Base-by-base conservation (phyloP, 2,888 invertebrate genomes). In the Sarcophaga subvicina region DNA sequence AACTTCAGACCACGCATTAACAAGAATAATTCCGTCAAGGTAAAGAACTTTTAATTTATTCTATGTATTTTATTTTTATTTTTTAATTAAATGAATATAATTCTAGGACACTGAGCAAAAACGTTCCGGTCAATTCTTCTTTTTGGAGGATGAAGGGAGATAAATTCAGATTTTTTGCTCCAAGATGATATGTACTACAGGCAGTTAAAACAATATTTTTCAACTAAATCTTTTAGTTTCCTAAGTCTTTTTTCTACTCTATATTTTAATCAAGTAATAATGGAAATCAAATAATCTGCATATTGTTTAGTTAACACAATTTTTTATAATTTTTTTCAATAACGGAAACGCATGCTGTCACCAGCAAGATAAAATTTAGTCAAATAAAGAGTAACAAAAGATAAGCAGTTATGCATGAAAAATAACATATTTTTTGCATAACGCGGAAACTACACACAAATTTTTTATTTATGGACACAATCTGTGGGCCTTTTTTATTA, bases 1-100 rank as follows among this genome's bases (percentile, higher is more conserved):
- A 99, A 99, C 94, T 99, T 98, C 94, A 95, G 99, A 91, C 99
- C 99, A 27, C 96, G 99, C 90, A 99, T 99, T 93, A 99, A 99
- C 94, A 99, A 99, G 94, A 95, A 96, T 91, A 95, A 97, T 90
- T 99, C 99, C 64, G 99, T 99, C 22, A 99, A 99, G 95, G 97
- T 97, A 92, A 86, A 90, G 69, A 54, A 54, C 59, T 67, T 76
- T 62, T 27, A 14, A 20, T 73, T 25, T 10, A 49, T 14, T 47
- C 12, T 12, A 60, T 2, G 22, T 45, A 12, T 69, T 60, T 2
- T n/a, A 27, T 75, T 81, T 76, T n/a, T n/a, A n/a, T n/a, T n/a
- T n/a, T n/a, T n/a, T n/a, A n/a, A n/a, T n/a, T n/a, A n/a, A n/a
- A n/a, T n/a, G n/a, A n/a, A n/a, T n/a, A n/a, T 37, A 37, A 12